Percentiles rank a stretch among this genome's conserved stretches.
These are phyloP conservation scores for Philonicus albiceps DNA, from an alignment of 2,888 invertebrate genomes.

Conservation along the genomic window DNA sequence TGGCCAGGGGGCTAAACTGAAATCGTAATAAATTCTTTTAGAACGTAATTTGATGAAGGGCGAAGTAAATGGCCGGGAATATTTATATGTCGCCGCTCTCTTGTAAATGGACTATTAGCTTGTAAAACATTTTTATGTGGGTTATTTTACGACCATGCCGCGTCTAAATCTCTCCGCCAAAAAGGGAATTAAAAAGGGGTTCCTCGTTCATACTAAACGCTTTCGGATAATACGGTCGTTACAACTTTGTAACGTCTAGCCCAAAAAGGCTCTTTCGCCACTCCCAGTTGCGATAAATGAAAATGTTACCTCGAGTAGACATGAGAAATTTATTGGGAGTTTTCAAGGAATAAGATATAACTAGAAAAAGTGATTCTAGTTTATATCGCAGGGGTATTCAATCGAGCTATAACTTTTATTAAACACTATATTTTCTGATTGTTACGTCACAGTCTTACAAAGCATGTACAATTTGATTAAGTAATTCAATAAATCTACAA, in stretches of 20 bases:
- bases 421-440: background rate
- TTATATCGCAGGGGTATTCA: background rate
- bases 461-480: background rate
- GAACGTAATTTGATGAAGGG: background rate
- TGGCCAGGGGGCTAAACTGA: background rate
- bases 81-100: constrained; percentile 4
- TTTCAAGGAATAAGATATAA: background rate
- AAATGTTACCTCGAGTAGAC: background rate
- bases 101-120: constrained; percentile 29
- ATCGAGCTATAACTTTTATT: background rate
- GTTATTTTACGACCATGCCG: background rate
- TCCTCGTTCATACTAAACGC: background rate
- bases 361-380: background rate
- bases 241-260: background rate
- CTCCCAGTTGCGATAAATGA: background rate
- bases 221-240: background rate
- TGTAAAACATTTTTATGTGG: constrained; percentile 25
- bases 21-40: background rate
- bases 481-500: background rate
- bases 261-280: background rate
- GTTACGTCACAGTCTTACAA: background rate
- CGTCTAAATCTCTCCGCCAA: background rate
- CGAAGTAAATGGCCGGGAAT: background rate
- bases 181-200: background rate
- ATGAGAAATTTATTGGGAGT: background rate